phyloP scores from a whole-genome alignment of 2,797 vertebrate genomes.

The Manis crassicaudata region DNA sequence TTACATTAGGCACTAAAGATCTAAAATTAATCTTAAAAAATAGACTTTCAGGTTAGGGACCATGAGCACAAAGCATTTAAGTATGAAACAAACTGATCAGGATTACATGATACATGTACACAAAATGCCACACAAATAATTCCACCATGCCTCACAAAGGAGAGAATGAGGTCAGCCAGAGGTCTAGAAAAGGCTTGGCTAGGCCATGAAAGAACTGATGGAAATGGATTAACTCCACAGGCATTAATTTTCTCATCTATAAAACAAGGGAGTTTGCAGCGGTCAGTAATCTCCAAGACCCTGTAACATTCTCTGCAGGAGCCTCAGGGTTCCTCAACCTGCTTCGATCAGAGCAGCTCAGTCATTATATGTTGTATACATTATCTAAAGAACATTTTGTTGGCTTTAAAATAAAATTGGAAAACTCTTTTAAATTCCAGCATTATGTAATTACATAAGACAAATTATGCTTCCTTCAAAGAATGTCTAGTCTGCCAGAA shows the following conservation, averaged over 20 bases:
- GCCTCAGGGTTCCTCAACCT: not conserved
- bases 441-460: not conserved
- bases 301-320: not conserved
- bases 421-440: not conserved
- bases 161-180: not conserved
- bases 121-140: not conserved
- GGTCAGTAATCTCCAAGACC: not conserved
- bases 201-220: not conserved
- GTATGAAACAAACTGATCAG: constrained; percentile 10
- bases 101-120: not conserved
- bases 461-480: not conserved
- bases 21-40: constrained; percentile 18
- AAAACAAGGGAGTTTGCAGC: not conserved
- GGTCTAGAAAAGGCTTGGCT: not conserved
- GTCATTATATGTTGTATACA: not conserved
- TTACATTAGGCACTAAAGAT: not conserved
- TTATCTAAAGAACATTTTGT: not conserved
- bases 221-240: not conserved
- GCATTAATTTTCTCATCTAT: not conserved
- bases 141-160: not conserved
- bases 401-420: not conserved
- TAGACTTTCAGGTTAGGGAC: not conserved
- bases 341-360: not conserved
- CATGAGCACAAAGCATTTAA: not conserved
- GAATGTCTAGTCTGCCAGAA: not conserved